Conservation (phyloP, 2,797 vertebrate genomes). For the Pseudopleuronectes americanus region DNA sequence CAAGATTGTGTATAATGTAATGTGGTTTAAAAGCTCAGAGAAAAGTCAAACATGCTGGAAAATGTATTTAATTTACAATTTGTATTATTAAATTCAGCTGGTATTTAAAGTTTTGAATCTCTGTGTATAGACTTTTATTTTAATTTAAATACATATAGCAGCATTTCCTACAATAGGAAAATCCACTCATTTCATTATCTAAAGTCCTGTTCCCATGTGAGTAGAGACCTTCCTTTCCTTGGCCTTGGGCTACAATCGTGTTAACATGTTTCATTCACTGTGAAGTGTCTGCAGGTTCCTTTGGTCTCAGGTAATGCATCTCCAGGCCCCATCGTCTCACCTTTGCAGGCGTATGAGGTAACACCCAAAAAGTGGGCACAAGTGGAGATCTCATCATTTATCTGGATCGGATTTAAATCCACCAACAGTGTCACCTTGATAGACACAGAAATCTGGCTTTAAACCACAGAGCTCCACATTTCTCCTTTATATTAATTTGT, state of each 20-base stretch:
- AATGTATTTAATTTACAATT: not conserved
- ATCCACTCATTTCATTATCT: not conserved
- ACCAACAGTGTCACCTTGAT: not conserved
- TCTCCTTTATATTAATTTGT: not conserved
- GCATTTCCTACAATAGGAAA: not conserved
- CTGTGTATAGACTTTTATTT: not conserved
- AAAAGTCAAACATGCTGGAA: not conserved
- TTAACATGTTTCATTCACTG: constrained; percentile 39
- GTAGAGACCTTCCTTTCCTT: constrained; percentile 20
- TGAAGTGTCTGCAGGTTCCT: constrained; percentile 34
- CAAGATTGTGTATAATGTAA: constrained; percentile 1
- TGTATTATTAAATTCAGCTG: not conserved
- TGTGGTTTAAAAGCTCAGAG: constrained; percentile 7
- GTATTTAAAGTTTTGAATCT: not conserved
- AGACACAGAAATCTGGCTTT: not conserved
- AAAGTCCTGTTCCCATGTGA: constrained; percentile 10
- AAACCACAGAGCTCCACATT: not conserved
- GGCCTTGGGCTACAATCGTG: constrained; percentile 15
- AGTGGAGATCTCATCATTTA: constrained; percentile 14
- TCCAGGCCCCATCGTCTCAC: constrained; percentile 26
- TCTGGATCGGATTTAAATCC: constrained; percentile 8
- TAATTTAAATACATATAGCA: not conserved
- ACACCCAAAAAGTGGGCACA: not conserved
- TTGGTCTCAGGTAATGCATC: constrained; percentile 40
- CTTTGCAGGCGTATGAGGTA: constrained; percentile 15